These are phyloP conservation scores for Okamejei kenojei DNA, from an alignment of 2,797 vertebrate genomes.

Conservation along the genomic window DNA sequence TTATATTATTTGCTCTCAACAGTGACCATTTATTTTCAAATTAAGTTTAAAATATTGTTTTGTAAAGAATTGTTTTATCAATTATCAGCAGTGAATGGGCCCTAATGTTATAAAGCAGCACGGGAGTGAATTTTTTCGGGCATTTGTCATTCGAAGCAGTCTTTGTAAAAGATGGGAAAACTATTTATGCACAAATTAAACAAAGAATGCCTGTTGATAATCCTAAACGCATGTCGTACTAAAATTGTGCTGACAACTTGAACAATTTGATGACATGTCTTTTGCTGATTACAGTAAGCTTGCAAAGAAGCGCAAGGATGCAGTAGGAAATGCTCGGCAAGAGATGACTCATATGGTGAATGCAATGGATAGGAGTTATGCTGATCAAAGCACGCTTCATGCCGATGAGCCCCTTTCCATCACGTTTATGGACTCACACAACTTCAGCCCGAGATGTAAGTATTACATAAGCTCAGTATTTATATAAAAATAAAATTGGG, in stretches of 20 bases:
- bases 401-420: slow-evolving; percentile 91
- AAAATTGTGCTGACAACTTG: background rate
- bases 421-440: slow-evolving; percentile 96
- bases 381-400: slow-evolving; percentile 92
- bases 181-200: background rate
- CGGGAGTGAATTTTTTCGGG: background rate
- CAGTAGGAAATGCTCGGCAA: slow-evolving; percentile 85
- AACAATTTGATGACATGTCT: background rate
- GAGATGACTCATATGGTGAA: slow-evolving; percentile 99
- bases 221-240: background rate
- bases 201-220: background rate
- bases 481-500: background rate
- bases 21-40: background rate
- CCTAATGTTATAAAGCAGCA: background rate
- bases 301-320: slow-evolving; percentile 96
- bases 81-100: background rate
- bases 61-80: background rate
- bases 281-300: slow-evolving; percentile 75
- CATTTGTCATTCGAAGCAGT: background rate
- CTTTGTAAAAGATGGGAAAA: background rate
- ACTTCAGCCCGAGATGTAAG: slow-evolving; percentile 95
- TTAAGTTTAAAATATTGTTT: background rate
- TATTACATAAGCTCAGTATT: slow-evolving; percentile 43
- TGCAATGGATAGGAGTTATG: slow-evolving; percentile 94
- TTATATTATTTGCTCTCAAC: background rate